A percentile compares a stretch with the other conserved stretches of the same genome.
These are phyloP conservation scores for Chionis minor DNA, from an alignment of 2,113 vertebrate genomes.

Conservation along the genomic window DNA sequence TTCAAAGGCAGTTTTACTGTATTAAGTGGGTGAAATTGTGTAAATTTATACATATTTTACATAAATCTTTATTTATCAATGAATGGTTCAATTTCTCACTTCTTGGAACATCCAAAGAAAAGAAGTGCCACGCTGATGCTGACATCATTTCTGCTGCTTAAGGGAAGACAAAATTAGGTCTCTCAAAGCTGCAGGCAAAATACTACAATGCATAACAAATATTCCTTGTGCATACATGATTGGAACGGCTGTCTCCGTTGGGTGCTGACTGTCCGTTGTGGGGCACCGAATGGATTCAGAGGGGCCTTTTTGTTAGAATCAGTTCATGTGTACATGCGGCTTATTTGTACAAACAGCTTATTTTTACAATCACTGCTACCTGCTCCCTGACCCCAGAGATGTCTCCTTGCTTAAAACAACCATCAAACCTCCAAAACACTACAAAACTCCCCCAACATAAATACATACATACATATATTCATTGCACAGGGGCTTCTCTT, in stretches of 20 bases:
- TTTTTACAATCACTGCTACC: neutral
- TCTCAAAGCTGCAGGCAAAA: constrained; percentile 57
- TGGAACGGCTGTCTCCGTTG: constrained; percentile 37
- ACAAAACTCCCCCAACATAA: neutral
- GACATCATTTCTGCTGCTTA: constrained; percentile 41
- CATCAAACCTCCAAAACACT: neutral
- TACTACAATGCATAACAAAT: constrained; percentile 56
- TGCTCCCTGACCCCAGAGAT: constrained; percentile 5
- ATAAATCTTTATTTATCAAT: neutral
- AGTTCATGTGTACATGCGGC: neutral
- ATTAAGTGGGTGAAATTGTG: neutral
- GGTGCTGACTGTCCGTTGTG: neutral
- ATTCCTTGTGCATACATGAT: constrained; percentile 27
- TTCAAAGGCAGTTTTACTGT: neutral
- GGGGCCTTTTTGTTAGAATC: constrained; percentile 17
- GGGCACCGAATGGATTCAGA: neutral
- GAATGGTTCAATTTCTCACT: neutral
- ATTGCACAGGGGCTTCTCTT: neutral
- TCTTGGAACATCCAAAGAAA: constrained; percentile 13
- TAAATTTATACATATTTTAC: neutral
- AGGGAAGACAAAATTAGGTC: constrained; percentile 57
- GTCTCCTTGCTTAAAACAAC: neutral
- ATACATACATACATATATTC: neutral
- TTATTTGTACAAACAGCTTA: neutral
- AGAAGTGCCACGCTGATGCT: neutral